Evolutionary conservation across 2,113 vertebrate genomes (phyloP), one percentile per base, ranked within the genome.

Genomic region (Pavo muticus): DNA sequence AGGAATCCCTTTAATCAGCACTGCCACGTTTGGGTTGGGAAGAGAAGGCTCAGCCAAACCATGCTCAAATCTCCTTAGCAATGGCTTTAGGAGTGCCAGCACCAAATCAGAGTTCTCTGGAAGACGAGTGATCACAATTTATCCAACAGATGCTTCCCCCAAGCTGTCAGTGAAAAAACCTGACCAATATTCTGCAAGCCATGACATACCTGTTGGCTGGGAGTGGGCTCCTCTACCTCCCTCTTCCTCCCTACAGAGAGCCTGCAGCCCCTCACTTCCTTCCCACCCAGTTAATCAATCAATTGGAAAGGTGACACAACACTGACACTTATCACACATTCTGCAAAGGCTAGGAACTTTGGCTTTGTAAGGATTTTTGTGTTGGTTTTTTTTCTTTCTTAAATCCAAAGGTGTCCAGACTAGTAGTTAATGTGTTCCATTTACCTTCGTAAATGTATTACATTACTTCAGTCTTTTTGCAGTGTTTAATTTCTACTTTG

Each of bases 121-220:
- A 95, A 12, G 93, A 79, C 76, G 24, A 82, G 73, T 1, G 3
- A 94, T 87, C 64, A 45, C 73, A 89, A 96, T 97, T 91, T 54
- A 91, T 95, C 76, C 84, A 93, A 88, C 95, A 96, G 91, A 95
- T 77, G 95, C 84, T 91, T 87, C 61, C 87, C 56, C 61, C 4
- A 47, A 88, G 96, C 81, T 60, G n/a, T 82, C 57, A 78, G 74
- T 32, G 77, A 78, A 81, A 96, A 95, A 91, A 14, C 5, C 29
- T 47, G 91, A 81, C 47, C 4, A 5, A 85, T 83, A 73, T 87
- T n/a, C 6, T 0, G 63, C 59, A 42, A 68, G 87, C 71, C 83
- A 63, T 47, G 77, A 73, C 21, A 63, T 40, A 20, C 37, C 54
- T 44, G 39, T 68, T 17, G 71, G 60, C 79, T 60, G 39, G 56